phyloP scores from a whole-genome alignment of 2,113 vertebrate genomes.

The Passer domesticus region DNA sequence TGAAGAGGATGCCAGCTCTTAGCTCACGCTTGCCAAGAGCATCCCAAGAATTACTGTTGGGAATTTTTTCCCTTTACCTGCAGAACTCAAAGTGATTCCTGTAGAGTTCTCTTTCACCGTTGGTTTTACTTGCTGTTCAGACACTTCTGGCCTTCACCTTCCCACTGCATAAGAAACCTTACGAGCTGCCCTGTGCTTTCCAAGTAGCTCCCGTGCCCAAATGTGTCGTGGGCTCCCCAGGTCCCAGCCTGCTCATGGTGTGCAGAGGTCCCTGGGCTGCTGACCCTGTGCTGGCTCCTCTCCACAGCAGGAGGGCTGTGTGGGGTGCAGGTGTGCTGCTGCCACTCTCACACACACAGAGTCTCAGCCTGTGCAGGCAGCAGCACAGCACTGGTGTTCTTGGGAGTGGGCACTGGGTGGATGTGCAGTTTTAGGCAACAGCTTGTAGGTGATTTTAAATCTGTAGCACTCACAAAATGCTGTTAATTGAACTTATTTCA shows the following conservation, averaged over 20 bases:
- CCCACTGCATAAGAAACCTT: neutral
- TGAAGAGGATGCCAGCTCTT: neutral
- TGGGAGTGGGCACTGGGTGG: neutral
- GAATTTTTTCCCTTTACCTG: neutral
- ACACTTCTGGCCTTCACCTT: neutral
- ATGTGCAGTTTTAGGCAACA: neutral
- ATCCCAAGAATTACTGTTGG: neutral
- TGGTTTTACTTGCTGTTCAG: neutral
- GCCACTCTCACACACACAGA: neutral
- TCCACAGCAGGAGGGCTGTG: neutral
- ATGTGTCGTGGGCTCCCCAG: neutral
- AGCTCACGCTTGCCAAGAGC: neutral
- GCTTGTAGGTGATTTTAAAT: neutral
- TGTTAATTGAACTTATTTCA: neutral
- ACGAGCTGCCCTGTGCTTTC: neutral
- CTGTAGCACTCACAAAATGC: neutral
- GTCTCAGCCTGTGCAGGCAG: neutral
- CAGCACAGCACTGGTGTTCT: neutral
- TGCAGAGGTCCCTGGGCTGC: neutral
- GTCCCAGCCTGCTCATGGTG: neutral
- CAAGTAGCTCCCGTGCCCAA: neutral
- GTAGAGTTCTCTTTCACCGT: neutral
- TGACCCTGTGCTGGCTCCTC: neutral
- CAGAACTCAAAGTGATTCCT: neutral
- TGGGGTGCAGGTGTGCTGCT: neutral